Percentiles rank a stretch among this genome's conserved stretches.
Conservation (phyloP, 2,113 vertebrate species). For the Alligator mississippiensis region DNA sequence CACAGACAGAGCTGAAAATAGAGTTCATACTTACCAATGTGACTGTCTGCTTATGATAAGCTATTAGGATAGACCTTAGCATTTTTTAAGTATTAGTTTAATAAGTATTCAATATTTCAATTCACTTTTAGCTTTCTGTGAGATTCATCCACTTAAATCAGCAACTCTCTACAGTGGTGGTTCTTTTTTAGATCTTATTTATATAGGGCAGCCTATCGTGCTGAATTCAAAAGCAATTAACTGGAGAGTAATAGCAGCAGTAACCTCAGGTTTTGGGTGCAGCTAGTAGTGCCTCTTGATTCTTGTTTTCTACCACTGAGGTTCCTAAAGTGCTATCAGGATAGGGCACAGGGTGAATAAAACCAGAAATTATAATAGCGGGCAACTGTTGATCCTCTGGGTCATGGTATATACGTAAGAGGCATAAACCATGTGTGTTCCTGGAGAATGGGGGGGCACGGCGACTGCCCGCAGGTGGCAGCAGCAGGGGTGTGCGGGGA, state of each 20-base stretch:
- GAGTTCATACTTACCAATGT: not conserved
- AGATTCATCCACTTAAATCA: not conserved
- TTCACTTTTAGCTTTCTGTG: not conserved
- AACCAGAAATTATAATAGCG: no score
- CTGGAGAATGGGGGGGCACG: no score
- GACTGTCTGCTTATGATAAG: not conserved
- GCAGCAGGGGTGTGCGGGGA: no score
- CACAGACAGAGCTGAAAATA: not conserved
- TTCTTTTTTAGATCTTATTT: not conserved
- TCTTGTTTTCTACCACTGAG: not conserved
- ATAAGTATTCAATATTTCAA: fast-evolving
- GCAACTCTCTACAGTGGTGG: not conserved
- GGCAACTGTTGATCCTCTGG: no score
- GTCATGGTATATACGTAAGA: no score
- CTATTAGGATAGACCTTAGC: not conserved
- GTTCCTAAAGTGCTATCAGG: not conserved
- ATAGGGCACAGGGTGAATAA: not conserved
- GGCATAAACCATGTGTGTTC: no score
- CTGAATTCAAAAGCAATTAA: not conserved
- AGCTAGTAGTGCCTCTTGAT: not conserved
- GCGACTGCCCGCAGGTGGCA: no score
- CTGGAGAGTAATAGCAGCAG: not conserved
- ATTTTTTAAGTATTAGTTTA: not conserved
- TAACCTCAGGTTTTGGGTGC: not conserved
- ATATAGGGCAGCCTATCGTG: not conserved